Percentiles rank a stretch among this genome's conserved stretches.
Conservation (phyloP, 2,797 vertebrate genomes). For the Poecilia gillii region DNA sequence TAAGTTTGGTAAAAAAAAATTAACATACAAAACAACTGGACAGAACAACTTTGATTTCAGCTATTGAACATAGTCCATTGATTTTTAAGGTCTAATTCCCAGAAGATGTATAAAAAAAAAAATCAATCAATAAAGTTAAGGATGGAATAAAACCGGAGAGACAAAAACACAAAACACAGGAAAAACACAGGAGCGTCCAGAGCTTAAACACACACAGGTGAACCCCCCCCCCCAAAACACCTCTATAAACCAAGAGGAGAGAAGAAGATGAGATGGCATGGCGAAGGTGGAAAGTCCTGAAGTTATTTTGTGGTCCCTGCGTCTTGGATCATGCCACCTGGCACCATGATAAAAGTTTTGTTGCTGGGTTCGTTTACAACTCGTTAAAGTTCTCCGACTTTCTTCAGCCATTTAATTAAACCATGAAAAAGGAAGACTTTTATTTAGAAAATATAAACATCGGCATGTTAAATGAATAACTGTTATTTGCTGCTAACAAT, state of each 20-base stretch:
- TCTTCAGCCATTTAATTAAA: not conserved
- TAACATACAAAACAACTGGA: not conserved
- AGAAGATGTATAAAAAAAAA: slow-evolving; percentile 5
- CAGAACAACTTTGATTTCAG: slow-evolving; percentile 4
- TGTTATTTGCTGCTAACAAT: not conserved
- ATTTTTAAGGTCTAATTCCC: slow-evolving; percentile 14
- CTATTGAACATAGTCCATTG: slow-evolving; percentile 28
- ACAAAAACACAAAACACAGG: slow-evolving; percentile 28
- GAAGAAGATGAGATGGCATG: slow-evolving; percentile 58
- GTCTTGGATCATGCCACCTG: not conserved
- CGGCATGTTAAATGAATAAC: not conserved
- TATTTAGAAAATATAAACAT: not conserved
- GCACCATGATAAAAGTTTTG: not conserved
- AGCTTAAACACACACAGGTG: slow-evolving; percentile 3
- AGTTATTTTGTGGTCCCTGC: not conserved
- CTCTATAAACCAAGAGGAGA: slow-evolving; percentile 52
- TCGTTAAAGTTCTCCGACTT: not conserved
- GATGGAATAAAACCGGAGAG: slow-evolving; percentile 60
- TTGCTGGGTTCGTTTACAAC: not conserved
- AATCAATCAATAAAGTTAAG: slow-evolving; percentile 45
- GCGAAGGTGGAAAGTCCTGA: not conserved
- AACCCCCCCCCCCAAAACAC: no score
- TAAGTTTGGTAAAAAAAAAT: not conserved
- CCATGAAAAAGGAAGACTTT: not conserved
- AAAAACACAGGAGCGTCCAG: slow-evolving; percentile 41